These are phyloP conservation scores for Nicator chloris DNA, from an alignment of 2,113 vertebrate genomes.

Conservation along the genomic window DNA sequence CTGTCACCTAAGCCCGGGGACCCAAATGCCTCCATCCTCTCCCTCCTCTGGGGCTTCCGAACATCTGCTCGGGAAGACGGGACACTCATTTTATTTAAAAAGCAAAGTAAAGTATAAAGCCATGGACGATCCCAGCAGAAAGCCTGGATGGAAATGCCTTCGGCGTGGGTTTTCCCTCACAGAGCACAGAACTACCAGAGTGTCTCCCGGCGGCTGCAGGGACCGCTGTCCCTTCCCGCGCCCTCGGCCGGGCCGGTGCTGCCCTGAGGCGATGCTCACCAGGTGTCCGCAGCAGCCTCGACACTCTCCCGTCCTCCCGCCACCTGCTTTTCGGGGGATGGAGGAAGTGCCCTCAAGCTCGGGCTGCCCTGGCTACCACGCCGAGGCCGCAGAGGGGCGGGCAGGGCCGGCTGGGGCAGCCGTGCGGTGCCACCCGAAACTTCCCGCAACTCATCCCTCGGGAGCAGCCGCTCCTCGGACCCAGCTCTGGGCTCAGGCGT, in stretches of 20 bases:
- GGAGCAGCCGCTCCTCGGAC: neutral
- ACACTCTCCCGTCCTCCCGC: neutral
- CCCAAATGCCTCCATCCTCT: neutral
- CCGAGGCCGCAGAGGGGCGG: neutral
- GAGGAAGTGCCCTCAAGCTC: neutral
- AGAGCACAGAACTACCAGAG: neutral
- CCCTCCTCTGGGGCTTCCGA: too few relatives aligned
- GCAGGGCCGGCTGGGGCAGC: neutral
- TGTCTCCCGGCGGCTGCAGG: neutral
- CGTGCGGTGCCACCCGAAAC: accelerated
- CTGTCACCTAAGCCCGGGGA: neutral
- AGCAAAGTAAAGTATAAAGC: neutral
- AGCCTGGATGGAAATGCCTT: neutral
- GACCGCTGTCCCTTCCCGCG: neutral
- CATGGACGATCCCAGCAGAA: neutral
- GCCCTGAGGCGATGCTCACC: neutral
- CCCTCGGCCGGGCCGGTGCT: neutral
- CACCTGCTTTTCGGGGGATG: neutral
- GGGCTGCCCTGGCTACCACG: neutral
- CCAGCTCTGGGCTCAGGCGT: neutral
- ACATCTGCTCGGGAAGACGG: neutral
- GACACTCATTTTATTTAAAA: neutral
- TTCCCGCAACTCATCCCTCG: neutral
- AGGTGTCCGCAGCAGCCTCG: neutral
- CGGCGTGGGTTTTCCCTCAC: neutral